These are phyloP conservation scores for Pocillopora verrucosa DNA, from an alignment of 64 coral and sea anemone genomes.

Conservation along the genomic window DNA sequence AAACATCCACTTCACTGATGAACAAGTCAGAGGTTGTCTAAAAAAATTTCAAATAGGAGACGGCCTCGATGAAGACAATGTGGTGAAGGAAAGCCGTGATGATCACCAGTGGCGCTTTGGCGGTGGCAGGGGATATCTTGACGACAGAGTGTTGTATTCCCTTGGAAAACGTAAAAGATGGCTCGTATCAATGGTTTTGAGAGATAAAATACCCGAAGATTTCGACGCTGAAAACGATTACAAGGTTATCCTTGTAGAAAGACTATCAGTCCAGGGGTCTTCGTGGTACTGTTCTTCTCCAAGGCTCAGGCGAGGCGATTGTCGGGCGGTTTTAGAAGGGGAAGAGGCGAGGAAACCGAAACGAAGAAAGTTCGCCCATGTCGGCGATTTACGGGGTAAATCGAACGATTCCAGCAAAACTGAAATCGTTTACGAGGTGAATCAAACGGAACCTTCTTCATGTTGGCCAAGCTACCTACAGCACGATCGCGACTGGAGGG, in stretches of 20 bases:
- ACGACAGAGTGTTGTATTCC: slow-evolving; percentile 42
- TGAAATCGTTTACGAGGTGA: slow-evolving; percentile 61
- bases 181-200: slow-evolving; percentile 48
- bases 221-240: slow-evolving; percentile 9
- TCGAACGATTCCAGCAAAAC: not conserved
- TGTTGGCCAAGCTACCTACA: slow-evolving; percentile 47
- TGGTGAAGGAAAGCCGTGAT: slow-evolving; percentile 31
- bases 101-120: not conserved
- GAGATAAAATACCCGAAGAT: slow-evolving; percentile 21
- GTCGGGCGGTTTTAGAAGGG: slow-evolving; percentile 21
- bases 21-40: slow-evolving; percentile 16
- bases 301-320: slow-evolving; percentile 39
- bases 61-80: slow-evolving; percentile 27
- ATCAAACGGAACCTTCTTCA: not conserved
- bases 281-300: not conserved
- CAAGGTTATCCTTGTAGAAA: slow-evolving; percentile 53
- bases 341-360: slow-evolving; percentile 38
- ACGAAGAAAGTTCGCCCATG: slow-evolving; percentile 46
- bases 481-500: slow-evolving; percentile 3
- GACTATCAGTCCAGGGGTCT: not conserved
- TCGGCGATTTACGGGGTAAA: slow-evolving; percentile 43
- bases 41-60: slow-evolving; percentile 21
- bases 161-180: slow-evolving; percentile 63
- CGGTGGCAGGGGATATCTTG: not conserved
- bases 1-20: not conserved